Percentiles rank a stretch among this genome's conserved stretches.
Conservation (phyloP, 2,888 invertebrate species). For the Alloscopus bannaensis region DNA sequence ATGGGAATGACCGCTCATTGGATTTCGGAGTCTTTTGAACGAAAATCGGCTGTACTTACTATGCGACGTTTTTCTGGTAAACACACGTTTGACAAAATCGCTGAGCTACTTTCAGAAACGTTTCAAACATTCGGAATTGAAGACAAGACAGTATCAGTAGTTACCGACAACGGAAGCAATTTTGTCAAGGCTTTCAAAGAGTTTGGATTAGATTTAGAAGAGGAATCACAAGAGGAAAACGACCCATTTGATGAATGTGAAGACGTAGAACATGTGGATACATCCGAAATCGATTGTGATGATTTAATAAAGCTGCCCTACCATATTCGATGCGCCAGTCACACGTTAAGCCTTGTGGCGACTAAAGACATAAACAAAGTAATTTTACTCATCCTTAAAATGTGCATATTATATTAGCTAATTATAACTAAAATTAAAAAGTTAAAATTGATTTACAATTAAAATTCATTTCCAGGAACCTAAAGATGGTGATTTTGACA, state of each 20-base stretch:
- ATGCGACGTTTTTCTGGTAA: slow-evolving; percentile 9
- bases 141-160: slow-evolving; percentile 1
- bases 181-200: slow-evolving; percentile 34
- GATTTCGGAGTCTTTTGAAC: not conserved
- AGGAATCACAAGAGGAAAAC: not conserved
- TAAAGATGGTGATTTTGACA: no score
- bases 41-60: slow-evolving; percentile 1
- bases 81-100: slow-evolving; percentile 21
- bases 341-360: slow-evolving; percentile 25
- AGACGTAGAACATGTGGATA: no score
- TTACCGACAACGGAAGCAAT: slow-evolving; percentile 29
- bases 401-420: no score
- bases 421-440: no score
- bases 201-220: not conserved
- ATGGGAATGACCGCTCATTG: slow-evolving; percentile 31
- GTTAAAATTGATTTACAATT: no score
- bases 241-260: not conserved
- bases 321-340: slow-evolving; percentile 31
- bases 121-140: not conserved
- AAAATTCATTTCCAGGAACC: no score
- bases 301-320: not conserved
- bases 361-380: slow-evolving; percentile 18
- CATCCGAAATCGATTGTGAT: not conserved
- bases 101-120: not conserved
- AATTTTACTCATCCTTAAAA: no score